phyloP scores from a whole-genome alignment of 2,888 invertebrate genomes.

The Formica aserva region DNA sequence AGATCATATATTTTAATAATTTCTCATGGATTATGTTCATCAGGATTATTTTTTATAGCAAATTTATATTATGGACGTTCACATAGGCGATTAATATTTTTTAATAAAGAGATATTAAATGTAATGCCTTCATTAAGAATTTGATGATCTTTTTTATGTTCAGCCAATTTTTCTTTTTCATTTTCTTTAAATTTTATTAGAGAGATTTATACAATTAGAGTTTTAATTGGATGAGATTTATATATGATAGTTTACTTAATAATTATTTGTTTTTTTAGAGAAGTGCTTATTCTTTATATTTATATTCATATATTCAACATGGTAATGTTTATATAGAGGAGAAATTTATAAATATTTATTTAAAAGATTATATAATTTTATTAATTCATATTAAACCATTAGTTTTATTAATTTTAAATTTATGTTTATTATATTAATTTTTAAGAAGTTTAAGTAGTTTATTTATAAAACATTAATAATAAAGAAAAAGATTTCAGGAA shows the following conservation, averaged over 20 bases:
- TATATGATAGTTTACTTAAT: not conserved
- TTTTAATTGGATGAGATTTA: too few species aligned
- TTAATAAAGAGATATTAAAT: constrained; percentile 89
- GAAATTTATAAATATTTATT: constrained; percentile 86
- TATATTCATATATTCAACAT: not conserved
- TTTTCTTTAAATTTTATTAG: not conserved
- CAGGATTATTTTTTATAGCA: constrained; percentile 89
- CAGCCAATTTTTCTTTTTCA: constrained; percentile 85
- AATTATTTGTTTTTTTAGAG: not conserved
- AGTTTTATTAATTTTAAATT: constrained; percentile 89
- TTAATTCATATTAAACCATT: constrained; percentile 89
- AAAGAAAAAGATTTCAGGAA: constrained; percentile 86
- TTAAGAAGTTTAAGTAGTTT: constrained; percentile 88
- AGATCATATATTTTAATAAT: constrained; percentile 88
- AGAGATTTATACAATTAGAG: too few species aligned
- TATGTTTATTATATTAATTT: constrained; percentile 87
- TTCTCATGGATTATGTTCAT: constrained; percentile 89
- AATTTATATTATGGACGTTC: constrained; percentile 89
- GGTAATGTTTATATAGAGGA: constrained; percentile 87
- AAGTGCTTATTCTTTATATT: not conserved
- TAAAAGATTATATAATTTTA: constrained; percentile 89
- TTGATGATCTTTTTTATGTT: constrained; percentile 89
- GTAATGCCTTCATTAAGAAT: constrained; percentile 88
- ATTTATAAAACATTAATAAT: constrained; percentile 87
- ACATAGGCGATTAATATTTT: constrained; percentile 88